Conservation (phyloP, 1,140 invertebrate species). For the Cotesia glomerata region DNA sequence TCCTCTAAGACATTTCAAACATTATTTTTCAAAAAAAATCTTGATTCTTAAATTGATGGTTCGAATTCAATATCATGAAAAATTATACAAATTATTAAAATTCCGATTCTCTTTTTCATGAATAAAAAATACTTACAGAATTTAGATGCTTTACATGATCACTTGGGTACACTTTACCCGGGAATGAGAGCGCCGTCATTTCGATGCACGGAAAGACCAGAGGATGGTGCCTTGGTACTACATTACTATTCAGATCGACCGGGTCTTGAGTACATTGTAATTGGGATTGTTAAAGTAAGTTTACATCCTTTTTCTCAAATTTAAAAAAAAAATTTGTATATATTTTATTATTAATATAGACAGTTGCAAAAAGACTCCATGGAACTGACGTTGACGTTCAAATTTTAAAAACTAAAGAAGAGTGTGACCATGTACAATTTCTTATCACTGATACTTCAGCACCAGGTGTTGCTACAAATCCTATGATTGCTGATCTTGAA, state of each 20-base stretch:
- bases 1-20: too few species aligned
- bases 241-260: constrained; percentile 94
- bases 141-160: constrained; percentile 91
- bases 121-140: constrained; percentile 68
- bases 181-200: constrained; percentile 93
- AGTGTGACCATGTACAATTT: constrained; percentile 93
- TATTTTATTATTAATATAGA: constrained; percentile 62
- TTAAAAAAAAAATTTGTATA: background rate
- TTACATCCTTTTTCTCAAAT: background rate
- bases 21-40: too few species aligned
- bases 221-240: constrained; percentile 84
- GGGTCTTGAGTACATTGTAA: constrained; percentile 92
- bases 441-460: constrained; percentile 85
- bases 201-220: constrained; percentile 82
- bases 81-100: background rate
- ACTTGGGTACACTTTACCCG: constrained; percentile 89
- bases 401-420: constrained; percentile 83
- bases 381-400: constrained; percentile 90
- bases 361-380: constrained; percentile 90
- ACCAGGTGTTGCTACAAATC: constrained; percentile 66
- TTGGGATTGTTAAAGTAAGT: constrained; percentile 90
- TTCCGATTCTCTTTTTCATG: background rate
- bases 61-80: too few species aligned
- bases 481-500: constrained; percentile 75
- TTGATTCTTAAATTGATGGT: too few species aligned